phyloP scores from a whole-genome alignment of 1,140 invertebrate genomes.

The Zaprionus nigranus region DNA sequence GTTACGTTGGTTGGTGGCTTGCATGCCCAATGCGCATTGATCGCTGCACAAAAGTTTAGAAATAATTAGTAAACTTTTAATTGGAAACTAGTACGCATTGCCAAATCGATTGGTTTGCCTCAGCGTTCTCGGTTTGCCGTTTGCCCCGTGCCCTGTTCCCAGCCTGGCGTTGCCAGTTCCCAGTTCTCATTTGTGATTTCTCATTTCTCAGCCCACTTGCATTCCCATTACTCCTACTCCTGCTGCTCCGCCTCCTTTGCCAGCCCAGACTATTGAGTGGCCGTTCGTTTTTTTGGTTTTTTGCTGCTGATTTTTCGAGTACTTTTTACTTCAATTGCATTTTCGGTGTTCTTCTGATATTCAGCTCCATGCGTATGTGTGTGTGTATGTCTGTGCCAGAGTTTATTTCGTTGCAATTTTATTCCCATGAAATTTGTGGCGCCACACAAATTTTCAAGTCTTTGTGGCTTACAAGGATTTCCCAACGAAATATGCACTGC shows the following conservation, averaged over 20 bases:
- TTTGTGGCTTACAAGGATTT: constrained; percentile 82
- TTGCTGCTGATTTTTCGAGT: constrained; percentile 80
- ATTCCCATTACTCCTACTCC: not conserved
- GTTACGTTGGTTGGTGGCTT: constrained; percentile 44
- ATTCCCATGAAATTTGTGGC: constrained; percentile 79
- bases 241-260: not conserved
- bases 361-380: constrained; percentile 10
- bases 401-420: constrained; percentile 80
- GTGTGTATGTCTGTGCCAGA: constrained; percentile 32
- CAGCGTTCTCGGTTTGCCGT: constrained; percentile 5
- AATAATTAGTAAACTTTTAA: constrained; percentile 83
- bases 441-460: constrained; percentile 78
- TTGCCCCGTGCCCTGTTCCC: not conserved
- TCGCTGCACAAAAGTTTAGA: constrained; percentile 79
- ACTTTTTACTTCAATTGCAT: constrained; percentile 70
- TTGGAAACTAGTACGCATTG: constrained; percentile 80
- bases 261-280: constrained; percentile 59
- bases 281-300: constrained; percentile 72
- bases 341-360: constrained; percentile 70
- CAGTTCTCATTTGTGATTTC: constrained; percentile 8
- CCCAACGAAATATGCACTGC: constrained; percentile 74
- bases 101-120: constrained; percentile 66
- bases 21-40: constrained; percentile 80
- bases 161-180: constrained; percentile 5
- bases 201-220: not conserved